A percentile compares a stretch with the other conserved stretches of the same genome.
phyloP scores from a whole-genome alignment of 2,113 vertebrate species.

The Pycnonotus jocosus region DNA sequence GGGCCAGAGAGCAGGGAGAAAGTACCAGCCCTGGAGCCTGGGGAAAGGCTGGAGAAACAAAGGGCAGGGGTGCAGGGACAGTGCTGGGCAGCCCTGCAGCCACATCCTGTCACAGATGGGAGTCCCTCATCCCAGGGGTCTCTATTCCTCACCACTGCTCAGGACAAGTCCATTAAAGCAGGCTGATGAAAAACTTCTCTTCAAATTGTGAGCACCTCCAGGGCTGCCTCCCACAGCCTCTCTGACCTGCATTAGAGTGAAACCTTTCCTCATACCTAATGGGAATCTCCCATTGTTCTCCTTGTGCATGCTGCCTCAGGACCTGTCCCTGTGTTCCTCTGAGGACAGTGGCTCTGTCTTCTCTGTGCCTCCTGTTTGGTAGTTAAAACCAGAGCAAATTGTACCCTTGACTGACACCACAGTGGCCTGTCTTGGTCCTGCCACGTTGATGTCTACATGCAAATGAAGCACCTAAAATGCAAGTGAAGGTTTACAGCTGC shows the following conservation, averaged over 20 bases:
- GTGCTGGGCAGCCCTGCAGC: not conserved
- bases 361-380: not conserved
- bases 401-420: not conserved
- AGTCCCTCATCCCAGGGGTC: too few species aligned
- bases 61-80: not conserved
- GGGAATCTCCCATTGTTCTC: not conserved
- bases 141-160: not conserved
- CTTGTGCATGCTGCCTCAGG: not conserved
- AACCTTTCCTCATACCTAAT: not conserved
- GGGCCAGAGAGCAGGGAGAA: not conserved
- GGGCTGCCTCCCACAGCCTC: not conserved
- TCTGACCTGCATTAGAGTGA: not conserved
- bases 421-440: not conserved
- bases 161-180: not conserved
- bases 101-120: fast-evolving
- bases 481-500: not conserved
- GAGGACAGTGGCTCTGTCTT: not conserved
- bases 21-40: not conserved
- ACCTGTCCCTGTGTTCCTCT: not conserved
- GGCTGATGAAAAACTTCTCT: not conserved
- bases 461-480: not conserved
- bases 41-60: not conserved
- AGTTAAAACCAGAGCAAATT: not conserved
- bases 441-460: fast-evolving
- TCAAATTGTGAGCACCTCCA: not conserved